Base-by-base conservation (phyloP, 2,888 invertebrate genomes). In the Zaprionus bogoriensis region DNA sequence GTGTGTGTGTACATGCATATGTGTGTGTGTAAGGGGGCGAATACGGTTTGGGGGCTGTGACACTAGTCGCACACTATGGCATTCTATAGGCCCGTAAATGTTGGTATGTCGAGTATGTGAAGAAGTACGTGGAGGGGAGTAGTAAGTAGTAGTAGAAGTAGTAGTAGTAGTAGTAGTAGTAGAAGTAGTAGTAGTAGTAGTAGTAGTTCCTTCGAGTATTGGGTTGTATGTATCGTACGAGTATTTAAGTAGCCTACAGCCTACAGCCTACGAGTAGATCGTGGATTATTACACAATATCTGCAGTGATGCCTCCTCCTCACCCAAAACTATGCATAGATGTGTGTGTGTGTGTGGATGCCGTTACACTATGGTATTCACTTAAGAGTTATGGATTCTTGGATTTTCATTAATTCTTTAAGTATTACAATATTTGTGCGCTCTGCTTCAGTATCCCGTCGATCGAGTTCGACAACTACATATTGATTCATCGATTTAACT, bases 401-500 rank as follows among this genome's bases (percentile, higher is more conserved):
- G 12, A 48, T 39, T 53, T 12, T 58, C 54, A 64, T 58, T 22
- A 74, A 78, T 74, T 47, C 64, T 41, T 36, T 36, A 36, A 36
- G 14, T 36, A 78, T 70, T 75, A 75, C 75, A 74, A 51, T 77
- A 74, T 67, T 80, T 79, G 78, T 79, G 78, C 78, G 78, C 77
- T 77, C 66, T 76, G n/a, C n/a, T 80, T 44, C 58, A 64, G 75
- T 74, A 36, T 74, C 47, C 64, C 39, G 12, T 59, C 28, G 44
- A 51, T 44, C 61, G 61, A 71, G n/a, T n/a, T n/a, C 59, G 61
- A 67, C 55, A 57, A 61, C 41, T 51, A 59, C 60, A 55, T 57
- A 55, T 65, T 55, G 59, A 36, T 54, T 62, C 23, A 68, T 54
- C 54, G 71, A 71, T 64, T 64, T 62, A 63, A 59, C 67, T 82